Evolutionary conservation across 2,113 vertebrate genomes (phyloP), one percentile per base, ranked within the genome.

Genomic region (Xerus inauris): DNA sequence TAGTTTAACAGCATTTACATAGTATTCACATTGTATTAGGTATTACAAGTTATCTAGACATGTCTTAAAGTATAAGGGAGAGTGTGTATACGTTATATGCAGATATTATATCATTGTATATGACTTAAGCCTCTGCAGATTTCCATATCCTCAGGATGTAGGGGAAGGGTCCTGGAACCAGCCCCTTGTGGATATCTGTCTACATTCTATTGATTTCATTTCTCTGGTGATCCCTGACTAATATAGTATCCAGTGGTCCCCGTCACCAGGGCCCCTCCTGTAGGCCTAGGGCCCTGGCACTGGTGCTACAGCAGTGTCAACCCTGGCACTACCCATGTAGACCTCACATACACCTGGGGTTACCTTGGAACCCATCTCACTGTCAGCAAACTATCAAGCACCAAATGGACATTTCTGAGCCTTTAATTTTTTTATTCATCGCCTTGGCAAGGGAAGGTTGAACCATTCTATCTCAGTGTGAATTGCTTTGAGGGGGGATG

Each of bases 391-490:
- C 62, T 73, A 30, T 83, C 59, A 79, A 57, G 71, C 65, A 30
- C 19, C 12, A 32, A 96, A 28, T 35, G 72, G 92, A 40, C 49
- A 65, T 83, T 93, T 91, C 65, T 10, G 49, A 90, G 19, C 9
- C 89, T 89, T 71, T 62, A 3, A 71, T 83, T 86, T 83, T 86
- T 97, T 91, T 85, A 57, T 83, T 86, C 72, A 91, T 73, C 89
- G 69, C 79, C 89, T 94, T 32, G 12, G 54, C 89, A 81, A 65
- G 91, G 69, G 57, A 75, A 95, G 42, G 79, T 79, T 65, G 40
- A 92, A 72, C 17, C 35, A n/a, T 87, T 62, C 57, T 6, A 30
- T 67, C 76, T 92, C 47, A 1, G 28, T 59, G 84, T 88, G 87
- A 95, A 86, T 47, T 94, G 75, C 65, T 87, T 9, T 84, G 71